phyloP scores from a whole-genome alignment of 2,797 vertebrate genomes.

The Thamnophis elegans region DNA sequence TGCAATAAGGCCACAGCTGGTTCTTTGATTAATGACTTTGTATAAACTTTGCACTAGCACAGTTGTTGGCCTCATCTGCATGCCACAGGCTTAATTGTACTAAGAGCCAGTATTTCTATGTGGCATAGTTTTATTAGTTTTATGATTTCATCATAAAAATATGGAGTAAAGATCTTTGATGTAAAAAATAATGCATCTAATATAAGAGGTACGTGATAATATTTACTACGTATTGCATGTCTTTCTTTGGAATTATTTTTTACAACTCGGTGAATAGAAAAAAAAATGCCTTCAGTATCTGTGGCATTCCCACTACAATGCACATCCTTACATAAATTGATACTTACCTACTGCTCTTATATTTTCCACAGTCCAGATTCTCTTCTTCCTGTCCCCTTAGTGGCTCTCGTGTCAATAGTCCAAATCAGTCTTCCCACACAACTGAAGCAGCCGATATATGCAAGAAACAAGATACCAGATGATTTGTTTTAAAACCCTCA shows the following conservation, averaged over 20 bases:
- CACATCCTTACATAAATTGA: background rate
- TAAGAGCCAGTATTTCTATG: background rate
- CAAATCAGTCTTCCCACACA: background rate
- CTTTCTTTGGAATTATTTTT: background rate
- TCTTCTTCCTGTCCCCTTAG: background rate
- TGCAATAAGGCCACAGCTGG: background rate
- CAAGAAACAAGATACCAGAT: background rate
- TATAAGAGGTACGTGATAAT: background rate
- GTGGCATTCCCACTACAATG: background rate
- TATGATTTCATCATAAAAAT: background rate
- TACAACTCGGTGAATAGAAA: background rate
- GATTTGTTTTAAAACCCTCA: background rate
- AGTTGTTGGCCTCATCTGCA: background rate
- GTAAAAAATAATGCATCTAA: background rate
- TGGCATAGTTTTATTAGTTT: background rate
- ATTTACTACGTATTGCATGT: background rate
- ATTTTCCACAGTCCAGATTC: background rate
- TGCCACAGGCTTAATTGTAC: background rate
- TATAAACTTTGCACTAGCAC: background rate
- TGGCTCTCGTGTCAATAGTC: background rate
- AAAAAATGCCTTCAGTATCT: background rate
- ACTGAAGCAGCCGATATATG: background rate
- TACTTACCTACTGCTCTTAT: background rate
- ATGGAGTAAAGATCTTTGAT: background rate
- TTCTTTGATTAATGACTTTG: background rate